Evolutionary conservation across 2,113 vertebrate species (phyloP), one percentile per base, ranked within the genome.

Genomic region (Zingel zingel): DNA sequence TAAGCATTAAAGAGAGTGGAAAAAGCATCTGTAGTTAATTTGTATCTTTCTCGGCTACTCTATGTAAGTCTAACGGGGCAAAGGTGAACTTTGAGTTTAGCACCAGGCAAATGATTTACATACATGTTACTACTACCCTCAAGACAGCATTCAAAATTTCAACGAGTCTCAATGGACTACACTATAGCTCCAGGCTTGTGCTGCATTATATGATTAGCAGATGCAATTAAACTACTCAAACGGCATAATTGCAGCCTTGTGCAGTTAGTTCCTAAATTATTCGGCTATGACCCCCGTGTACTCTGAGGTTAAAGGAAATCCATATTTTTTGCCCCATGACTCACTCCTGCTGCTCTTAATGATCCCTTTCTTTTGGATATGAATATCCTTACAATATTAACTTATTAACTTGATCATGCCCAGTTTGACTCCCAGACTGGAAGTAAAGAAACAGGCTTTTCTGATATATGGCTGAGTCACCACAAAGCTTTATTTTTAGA

Each of bases 161-260:
- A 89, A 72, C 59, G 78, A 81, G 86, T 89, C 88, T 89, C 91
- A 67, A 27, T 89, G 82, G 89, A 90, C 86, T 90, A 90, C 67
- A 81, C 83, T 83, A 76, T 86, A 89, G 77, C 93, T 88, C 51
- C 43, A 53, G 92, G 93, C 89, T 67, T 75, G 51, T 39, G 73
- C 81, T 88, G 83, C 88, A 86, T 94, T 91, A 92, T 91, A 92
- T 93, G 91, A 94, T 95, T 94, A 94, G 93, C 91, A 87, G 87
- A 90, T 85, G 87, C 86, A 94, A 93, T 93, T 93, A 93, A 93
- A 94, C 63, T 88, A 81, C 87, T 91, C 88, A 81, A 88, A 88
- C 90, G 85, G 80, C 85, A 90, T 93, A 92, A 91, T 88, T 94
- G 89, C 88, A 84, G 90, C 89, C 83, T 84, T 62, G 80, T 69